Evolutionary conservation across 92 coral and sea anemone species (phyloP).

Genomic region (Blastomussa wellsi): DNA sequence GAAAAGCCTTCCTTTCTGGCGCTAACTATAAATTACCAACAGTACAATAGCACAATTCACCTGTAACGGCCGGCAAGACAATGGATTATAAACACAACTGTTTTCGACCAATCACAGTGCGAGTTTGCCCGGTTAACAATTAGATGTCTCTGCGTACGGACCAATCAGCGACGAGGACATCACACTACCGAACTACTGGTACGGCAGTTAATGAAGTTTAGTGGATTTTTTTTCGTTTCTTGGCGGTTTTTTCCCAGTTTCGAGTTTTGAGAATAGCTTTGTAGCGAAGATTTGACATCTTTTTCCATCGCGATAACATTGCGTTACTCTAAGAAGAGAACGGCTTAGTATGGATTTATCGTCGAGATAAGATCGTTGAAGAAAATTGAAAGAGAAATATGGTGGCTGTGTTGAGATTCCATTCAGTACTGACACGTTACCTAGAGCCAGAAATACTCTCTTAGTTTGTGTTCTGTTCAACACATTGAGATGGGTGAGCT

Average conservation of each 20-base stretch:
- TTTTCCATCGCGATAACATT: background rate
- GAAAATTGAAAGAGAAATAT: constrained; percentile 44
- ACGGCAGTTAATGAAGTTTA: constrained; percentile 79
- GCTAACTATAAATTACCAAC: constrained; percentile 96
- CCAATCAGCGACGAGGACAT: constrained; percentile 73
- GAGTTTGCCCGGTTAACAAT: constrained; percentile 78
- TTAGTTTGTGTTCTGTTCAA: background rate
- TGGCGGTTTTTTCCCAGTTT: constrained; percentile 15
- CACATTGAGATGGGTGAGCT: constrained; percentile 11
- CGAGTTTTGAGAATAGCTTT: background rate
- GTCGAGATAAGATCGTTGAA: constrained; percentile 52
- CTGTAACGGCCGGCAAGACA: constrained; percentile 94
- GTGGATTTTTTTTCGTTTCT: constrained; percentile 28
- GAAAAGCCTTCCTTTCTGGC: constrained; percentile 77
- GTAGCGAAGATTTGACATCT: background rate
- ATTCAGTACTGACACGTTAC: constrained; percentile 37
- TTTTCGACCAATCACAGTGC: constrained; percentile 75
- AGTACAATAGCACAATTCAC: constrained; percentile 88
- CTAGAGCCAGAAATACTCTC: constrained; percentile 32
- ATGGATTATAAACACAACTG: constrained; percentile 82
- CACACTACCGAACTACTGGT: constrained; percentile 76
- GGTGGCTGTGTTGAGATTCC: constrained; percentile 56
- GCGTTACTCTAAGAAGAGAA: constrained; percentile 13
- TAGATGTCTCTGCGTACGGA: constrained; percentile 63
- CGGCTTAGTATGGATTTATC: constrained; percentile 1